phyloP scores from a whole-genome alignment of 2,888 invertebrate species.

The Stegana nigrithorax region DNA sequence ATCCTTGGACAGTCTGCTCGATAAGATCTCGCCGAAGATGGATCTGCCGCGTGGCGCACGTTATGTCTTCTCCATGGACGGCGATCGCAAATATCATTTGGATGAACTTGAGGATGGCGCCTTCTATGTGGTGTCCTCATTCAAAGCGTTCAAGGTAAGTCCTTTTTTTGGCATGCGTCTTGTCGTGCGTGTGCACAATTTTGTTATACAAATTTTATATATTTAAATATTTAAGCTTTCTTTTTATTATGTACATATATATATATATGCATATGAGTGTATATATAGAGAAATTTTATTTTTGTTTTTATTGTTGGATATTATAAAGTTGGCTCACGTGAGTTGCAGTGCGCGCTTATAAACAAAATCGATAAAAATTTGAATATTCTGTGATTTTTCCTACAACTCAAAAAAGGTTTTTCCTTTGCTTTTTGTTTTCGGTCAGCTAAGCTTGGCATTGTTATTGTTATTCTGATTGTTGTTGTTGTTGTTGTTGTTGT shows the following conservation, averaged over 20 bases:
- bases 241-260: too few relatives aligned
- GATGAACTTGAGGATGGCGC: constrained; percentile 92
- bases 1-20: constrained; percentile 85
- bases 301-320: constrained; percentile 11
- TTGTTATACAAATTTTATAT: not conserved
- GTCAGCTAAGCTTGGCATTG: not conserved
- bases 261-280: too few relatives aligned
- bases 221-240: constrained; percentile 17
- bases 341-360: constrained; percentile 33
- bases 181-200: not conserved
- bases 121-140: constrained; percentile 92
- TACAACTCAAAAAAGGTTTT: constrained; percentile 8
- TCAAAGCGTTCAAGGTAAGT: constrained; percentile 89
- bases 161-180: constrained; percentile 16
- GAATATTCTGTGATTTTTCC: constrained; percentile 60
- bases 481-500: not conserved
- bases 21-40: constrained; percentile 87
- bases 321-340: constrained; percentile 47
- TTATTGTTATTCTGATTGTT: not conserved
- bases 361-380: constrained; percentile 65
- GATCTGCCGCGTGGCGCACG: constrained; percentile 89
- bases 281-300: not conserved
- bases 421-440: constrained; percentile 11
- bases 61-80: constrained; percentile 93
- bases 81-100: constrained; percentile 83